Conservation (phyloP, 2,113 vertebrate species). For the Nycticorax nycticorax region DNA sequence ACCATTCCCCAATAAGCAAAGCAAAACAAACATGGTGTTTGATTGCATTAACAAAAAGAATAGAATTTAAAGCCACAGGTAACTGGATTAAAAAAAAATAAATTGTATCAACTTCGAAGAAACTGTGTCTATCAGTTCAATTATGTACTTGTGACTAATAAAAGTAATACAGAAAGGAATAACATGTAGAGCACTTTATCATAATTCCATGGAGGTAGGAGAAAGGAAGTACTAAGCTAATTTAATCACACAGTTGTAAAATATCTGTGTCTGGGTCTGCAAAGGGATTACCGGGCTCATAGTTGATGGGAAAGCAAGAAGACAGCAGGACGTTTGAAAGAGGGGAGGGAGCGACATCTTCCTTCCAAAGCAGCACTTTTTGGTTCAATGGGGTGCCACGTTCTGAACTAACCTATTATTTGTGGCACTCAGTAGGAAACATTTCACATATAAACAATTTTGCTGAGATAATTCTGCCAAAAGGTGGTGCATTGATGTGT, state of each 20-base stretch:
- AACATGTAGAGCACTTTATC: neutral
- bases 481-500: neutral
- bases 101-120: neutral
- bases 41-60: neutral
- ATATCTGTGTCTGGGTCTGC: slow-evolving; percentile 18
- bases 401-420: slow-evolving; percentile 61
- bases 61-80: neutral
- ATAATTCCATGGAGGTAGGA: slow-evolving; percentile 41
- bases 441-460: slow-evolving; percentile 56
- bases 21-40: neutral
- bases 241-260: slow-evolving; percentile 36
- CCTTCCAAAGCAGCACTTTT: neutral
- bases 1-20: neutral
- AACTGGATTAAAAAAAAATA: neutral
- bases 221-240: slow-evolving; percentile 39
- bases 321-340: slow-evolving; percentile 13
- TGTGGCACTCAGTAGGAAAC: slow-evolving; percentile 56
- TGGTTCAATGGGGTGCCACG: slow-evolving; percentile 40
- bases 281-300: neutral
- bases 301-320: neutral
- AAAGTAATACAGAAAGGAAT: neutral
- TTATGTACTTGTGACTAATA: neutral
- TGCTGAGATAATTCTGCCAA: slow-evolving; percentile 50
- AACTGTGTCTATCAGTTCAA: neutral
- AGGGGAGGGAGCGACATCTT: neutral